Evolutionary conservation across 2,888 invertebrate species (phyloP).

Genomic region (Mimachlamys varia): DNA sequence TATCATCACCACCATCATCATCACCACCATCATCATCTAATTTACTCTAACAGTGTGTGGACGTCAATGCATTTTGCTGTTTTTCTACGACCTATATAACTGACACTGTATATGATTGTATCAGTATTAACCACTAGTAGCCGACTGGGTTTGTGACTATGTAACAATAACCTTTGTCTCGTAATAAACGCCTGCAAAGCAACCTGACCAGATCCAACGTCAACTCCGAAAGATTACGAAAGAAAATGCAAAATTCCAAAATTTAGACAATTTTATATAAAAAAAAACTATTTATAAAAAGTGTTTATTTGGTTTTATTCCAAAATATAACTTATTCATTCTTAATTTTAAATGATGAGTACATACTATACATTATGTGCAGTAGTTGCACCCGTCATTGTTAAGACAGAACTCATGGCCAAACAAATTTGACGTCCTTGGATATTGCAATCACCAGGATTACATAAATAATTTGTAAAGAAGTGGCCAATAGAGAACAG

Average conservation of each 20-base stretch:
- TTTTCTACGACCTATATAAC: slow-evolving; percentile 9
- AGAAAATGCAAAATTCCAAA: background rate
- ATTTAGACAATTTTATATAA: background rate
- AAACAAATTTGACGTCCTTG: too few species aligned
- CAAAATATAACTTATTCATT: too few species aligned
- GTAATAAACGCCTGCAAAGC: background rate
- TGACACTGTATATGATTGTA: background rate
- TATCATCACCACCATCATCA: background rate
- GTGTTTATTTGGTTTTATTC: too few species aligned
- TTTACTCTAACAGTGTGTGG: background rate
- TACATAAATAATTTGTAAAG: too few species aligned
- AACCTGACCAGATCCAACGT: background rate
- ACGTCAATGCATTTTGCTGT: background rate
- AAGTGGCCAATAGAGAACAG: too few species aligned
- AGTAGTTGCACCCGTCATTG: too few species aligned
- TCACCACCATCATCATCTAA: background rate
- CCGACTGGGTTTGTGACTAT: background rate
- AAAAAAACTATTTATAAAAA: too few species aligned
- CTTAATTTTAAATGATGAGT: too few species aligned
- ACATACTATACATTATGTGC: too few species aligned
- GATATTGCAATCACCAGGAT: too few species aligned
- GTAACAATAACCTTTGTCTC: background rate
- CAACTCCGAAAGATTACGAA: too few species aligned
- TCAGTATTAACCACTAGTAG: background rate
- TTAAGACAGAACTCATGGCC: too few species aligned